Evolutionary conservation across 2,888 invertebrate genomes (phyloP).

Genomic region (Andricus quercusramuli): DNA sequence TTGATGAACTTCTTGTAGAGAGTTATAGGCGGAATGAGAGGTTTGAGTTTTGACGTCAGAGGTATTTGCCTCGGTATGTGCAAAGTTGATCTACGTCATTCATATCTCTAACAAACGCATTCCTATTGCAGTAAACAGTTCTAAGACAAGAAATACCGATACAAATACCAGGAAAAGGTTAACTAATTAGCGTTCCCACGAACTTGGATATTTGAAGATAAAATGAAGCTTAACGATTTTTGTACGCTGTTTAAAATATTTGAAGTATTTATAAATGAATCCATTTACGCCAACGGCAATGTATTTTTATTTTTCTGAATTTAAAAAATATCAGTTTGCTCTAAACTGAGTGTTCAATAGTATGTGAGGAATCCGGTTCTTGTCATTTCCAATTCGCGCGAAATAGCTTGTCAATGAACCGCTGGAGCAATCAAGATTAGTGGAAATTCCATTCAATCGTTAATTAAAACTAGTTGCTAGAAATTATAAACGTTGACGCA

Average conservation of each 20-base stretch:
- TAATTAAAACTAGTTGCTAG: slow-evolving; percentile 7
- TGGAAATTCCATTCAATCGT: background rate
- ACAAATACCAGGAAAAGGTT: background rate
- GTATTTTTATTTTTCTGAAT: background rate
- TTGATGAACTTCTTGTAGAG: background rate
- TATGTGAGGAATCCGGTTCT: background rate
- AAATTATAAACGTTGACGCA: background rate
- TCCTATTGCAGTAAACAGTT: background rate
- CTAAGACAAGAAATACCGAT: background rate
- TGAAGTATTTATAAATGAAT: background rate
- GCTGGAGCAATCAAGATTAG: background rate
- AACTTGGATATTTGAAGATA: background rate
- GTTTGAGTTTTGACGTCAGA: background rate
- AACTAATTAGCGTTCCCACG: background rate
- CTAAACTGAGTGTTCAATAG: background rate
- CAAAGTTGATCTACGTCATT: background rate
- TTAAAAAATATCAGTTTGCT: background rate
- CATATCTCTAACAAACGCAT: background rate
- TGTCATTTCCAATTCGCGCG: background rate
- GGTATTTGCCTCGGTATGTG: background rate
- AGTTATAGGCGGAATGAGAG: background rate
- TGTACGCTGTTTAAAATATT: no score
- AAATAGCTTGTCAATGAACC: background rate
- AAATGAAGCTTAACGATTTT: background rate
- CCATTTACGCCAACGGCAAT: no score